Conservation (phyloP, 2,888 invertebrate genomes). For the Drosophila prostipennis region DNA sequence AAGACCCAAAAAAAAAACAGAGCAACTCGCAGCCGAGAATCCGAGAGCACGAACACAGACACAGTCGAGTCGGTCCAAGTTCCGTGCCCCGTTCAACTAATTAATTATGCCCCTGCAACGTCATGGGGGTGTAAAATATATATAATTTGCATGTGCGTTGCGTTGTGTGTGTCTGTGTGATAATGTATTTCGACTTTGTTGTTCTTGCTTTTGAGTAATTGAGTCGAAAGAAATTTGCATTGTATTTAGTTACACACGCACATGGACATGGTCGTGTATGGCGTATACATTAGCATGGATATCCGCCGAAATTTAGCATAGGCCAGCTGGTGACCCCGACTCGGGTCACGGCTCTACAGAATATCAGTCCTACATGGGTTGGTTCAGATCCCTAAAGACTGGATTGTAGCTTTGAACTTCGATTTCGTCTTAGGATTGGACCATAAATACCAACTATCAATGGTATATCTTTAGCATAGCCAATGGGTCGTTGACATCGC, state of each 20-base stretch:
- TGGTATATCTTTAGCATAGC: neutral
- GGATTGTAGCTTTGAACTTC: too few relatives aligned
- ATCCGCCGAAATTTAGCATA: conserved; percentile 7
- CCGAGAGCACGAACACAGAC: conserved; percentile 15
- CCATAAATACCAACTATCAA: neutral
- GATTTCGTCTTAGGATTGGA: too few relatives aligned
- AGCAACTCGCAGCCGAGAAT: conserved; percentile 37
- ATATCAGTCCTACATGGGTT: neutral
- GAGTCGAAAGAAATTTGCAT: conserved; percentile 70
- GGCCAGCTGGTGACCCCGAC: conserved; percentile 15
- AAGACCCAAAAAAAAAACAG: conserved; percentile 28
- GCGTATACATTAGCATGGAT: conserved; percentile 34
- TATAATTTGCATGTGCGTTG: conserved; percentile 61
- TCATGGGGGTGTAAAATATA: conserved; percentile 72
- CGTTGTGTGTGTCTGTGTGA: conserved; percentile 39
- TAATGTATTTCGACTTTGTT: conserved; percentile 62
- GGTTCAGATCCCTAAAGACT: too few relatives aligned
- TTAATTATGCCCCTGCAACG: conserved; percentile 78
- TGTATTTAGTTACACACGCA: conserved; percentile 80
- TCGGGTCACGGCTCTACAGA: neutral
- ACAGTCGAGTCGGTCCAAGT: conserved; percentile 35
- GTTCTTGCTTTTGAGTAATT: conserved; percentile 53
- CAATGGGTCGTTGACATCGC: conserved; percentile 27
- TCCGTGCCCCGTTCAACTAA: conserved; percentile 68
- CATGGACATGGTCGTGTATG: conserved; percentile 33